Evolutionary conservation across 1,140 invertebrate genomes (phyloP), one percentile per base, ranked within the genome.

Genomic region (Gryon sp.): DNA sequence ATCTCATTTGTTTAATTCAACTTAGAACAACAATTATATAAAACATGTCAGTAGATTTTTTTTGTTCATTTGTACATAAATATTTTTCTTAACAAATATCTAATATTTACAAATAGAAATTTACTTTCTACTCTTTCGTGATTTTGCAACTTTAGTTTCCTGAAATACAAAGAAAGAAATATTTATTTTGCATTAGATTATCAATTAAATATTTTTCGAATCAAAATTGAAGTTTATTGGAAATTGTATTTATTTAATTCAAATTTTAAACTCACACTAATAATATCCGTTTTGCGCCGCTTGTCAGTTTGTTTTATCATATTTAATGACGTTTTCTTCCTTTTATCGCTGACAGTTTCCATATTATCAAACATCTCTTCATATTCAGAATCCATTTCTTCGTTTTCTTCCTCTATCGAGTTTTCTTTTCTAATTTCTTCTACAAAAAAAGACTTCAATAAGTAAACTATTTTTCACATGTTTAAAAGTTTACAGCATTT

Each of bases 51-150:
- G 7, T 19, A 55, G 36, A 24, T 4, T n/a, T n/a, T n/a, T 30
- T 55, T 68, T 68, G 63, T 57, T 55, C 60, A 41, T 66, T 30
- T 68, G 63, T 68, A 57, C 63, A 68, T 57, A 46, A 57, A 38
- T 36, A 66, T 36, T 11, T 34, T 12, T 11, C 2, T n/a, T 6
- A 9, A 2, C 5, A 2, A 45, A 28, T 46, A 12, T 65, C 12
- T 52, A 65, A 45, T 36, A 40, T 45, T 28, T 57, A 38, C 12
- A 68, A 20, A 12, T 30, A 12, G 1, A 34, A 52, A 22, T 8
- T 68, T 8, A 68, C 40, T 68, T 48, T 22, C 38, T 16, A 40
- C 2, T 68, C 26, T 40, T 68, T 4, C 50, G 26, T 5, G 26
- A 5, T n/a, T 65, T 65, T 3, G 34, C 2, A 38, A 26, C 12